phyloP scores from a whole-genome alignment of 1,140 invertebrate genomes.

The Drosophila bipectinata region DNA sequence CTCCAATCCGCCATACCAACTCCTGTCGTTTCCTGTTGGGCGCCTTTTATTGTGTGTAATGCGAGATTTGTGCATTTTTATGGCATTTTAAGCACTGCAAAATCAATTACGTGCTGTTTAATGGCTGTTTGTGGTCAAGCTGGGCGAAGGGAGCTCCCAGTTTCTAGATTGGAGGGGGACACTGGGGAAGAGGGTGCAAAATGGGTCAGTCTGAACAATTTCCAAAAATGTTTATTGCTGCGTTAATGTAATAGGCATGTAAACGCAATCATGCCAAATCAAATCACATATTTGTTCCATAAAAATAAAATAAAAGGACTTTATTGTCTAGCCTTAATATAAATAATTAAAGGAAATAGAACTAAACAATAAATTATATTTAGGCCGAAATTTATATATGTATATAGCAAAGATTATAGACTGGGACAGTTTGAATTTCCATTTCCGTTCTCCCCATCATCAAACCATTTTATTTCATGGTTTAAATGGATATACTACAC shows the following conservation, averaged over 20 bases:
- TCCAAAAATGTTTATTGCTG: slow-evolving; percentile 25
- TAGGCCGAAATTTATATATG: too few relatives aligned
- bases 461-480: not conserved
- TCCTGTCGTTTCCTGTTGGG: slow-evolving; percentile 12
- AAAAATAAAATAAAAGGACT: slow-evolving; percentile 1
- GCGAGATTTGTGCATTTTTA: slow-evolving; percentile 65
- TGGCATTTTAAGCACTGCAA: slow-evolving; percentile 63
- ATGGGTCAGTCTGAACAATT: not conserved
- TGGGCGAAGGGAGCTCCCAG: slow-evolving; percentile 1
- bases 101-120: slow-evolving; percentile 63
- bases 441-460: too few relatives aligned
- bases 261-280: slow-evolving; percentile 19
- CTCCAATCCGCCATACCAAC: too few relatives aligned
- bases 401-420: too few relatives aligned
- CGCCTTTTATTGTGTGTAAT: slow-evolving; percentile 55
- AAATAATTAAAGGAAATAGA: too few relatives aligned
- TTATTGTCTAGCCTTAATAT: not conserved
- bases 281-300: slow-evolving; percentile 25
- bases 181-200: not conserved
- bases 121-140: slow-evolving; percentile 57
- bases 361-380: not conserved
- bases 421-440: too few relatives aligned
- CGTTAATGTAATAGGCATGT: slow-evolving; percentile 32
- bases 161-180: too few relatives aligned
- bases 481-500: not conserved